Conservation (phyloP, 2,797 vertebrate species). For the Intellagama lesueurii region DNA sequence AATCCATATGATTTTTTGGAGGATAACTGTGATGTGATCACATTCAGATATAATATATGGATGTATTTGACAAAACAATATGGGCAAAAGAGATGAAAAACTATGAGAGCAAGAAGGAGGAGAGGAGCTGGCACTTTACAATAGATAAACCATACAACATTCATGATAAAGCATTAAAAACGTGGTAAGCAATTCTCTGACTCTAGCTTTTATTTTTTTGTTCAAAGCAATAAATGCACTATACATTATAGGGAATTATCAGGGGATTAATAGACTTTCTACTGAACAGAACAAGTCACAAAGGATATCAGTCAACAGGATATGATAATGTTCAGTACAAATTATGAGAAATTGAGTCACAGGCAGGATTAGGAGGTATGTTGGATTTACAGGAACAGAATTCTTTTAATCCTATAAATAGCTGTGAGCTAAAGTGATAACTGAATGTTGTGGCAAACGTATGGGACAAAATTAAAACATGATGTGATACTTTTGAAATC, state of each 20-base stretch:
- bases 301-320: conserved; percentile 51
- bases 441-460: conserved; percentile 51
- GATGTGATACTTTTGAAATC: conserved; percentile 31
- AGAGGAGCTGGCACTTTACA: not conserved
- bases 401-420: conserved; percentile 54
- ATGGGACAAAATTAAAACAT: conserved; percentile 39
- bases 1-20: not conserved
- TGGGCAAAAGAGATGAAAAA: not conserved
- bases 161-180: not conserved
- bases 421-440: conserved; percentile 64
- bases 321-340: conserved; percentile 52
- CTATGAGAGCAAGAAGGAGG: not conserved
- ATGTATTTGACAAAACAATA: not conserved
- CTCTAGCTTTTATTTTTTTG: not conserved
- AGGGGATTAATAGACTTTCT: conserved; percentile 42
- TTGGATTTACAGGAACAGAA: conserved; percentile 62
- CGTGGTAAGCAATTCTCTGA: not conserved
- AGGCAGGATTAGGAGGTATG: conserved; percentile 60
- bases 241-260: not conserved
- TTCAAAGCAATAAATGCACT: conserved; percentile 7
- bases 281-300: conserved; percentile 35
- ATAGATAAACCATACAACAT: not conserved
- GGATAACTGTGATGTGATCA: not conserved
- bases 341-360: conserved; percentile 52
- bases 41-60: not conserved